Evolutionary conservation across 2,888 invertebrate species (phyloP).

Genomic region (Dyspetes luteomarginatus): DNA sequence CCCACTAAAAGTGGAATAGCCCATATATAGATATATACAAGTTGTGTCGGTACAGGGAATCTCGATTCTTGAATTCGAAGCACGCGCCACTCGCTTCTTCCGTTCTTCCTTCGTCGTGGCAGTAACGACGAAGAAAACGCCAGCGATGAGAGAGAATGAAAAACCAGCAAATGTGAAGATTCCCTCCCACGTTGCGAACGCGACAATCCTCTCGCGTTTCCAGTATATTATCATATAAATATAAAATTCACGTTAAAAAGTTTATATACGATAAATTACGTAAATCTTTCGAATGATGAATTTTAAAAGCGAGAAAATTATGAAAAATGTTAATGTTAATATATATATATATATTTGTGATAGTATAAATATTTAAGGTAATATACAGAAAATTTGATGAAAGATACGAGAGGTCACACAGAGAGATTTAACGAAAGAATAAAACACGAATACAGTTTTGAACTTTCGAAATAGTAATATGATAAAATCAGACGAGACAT

Average conservation of each 20-base stretch:
- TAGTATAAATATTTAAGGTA: too few relatives aligned
- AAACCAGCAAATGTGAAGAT: constrained; percentile 15
- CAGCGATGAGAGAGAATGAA: neutral
- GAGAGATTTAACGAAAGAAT: neutral
- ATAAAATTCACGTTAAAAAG: neutral
- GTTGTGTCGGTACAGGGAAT: constrained; percentile 47
- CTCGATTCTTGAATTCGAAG: constrained; percentile 75
- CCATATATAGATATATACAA: neutral
- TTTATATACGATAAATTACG: neutral
- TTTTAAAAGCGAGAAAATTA: too few relatives aligned
- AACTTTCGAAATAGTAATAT: too few relatives aligned
- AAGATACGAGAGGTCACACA: too few relatives aligned
- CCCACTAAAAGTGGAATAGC: neutral
- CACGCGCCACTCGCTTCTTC: constrained; percentile 78
- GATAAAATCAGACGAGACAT: too few relatives aligned
- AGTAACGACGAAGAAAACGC: neutral
- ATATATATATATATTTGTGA: too few relatives aligned
- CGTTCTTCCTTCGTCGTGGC: constrained; percentile 74
- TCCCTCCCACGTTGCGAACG: constrained; percentile 52
- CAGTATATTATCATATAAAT: neutral
- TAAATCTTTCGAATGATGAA: neutral
- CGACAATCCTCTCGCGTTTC: neutral
- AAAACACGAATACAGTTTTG: neutral
- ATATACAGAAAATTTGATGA: too few relatives aligned
- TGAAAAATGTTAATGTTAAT: too few relatives aligned